These are phyloP conservation scores for Cephus rjabovi DNA, from an alignment of 2,888 invertebrate species.

Conservation along the genomic window DNA sequence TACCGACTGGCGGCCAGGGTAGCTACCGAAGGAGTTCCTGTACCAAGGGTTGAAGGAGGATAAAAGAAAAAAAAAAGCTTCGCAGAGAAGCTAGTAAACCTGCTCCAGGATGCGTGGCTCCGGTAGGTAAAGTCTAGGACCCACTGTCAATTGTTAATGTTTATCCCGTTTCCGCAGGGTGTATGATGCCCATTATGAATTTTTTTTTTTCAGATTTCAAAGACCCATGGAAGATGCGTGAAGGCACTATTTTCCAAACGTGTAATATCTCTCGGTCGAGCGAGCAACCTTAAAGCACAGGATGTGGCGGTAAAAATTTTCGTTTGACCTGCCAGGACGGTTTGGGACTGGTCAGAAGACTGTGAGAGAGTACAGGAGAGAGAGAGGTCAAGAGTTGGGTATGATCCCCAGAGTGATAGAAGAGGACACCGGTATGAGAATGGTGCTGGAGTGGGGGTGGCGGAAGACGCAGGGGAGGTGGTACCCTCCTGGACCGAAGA, in stretches of 20 bases:
- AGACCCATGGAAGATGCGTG: background rate
- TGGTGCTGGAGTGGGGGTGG: background rate
- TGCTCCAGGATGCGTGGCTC: background rate
- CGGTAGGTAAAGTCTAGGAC: background rate
- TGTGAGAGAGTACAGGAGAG: background rate
- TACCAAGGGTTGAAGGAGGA: background rate
- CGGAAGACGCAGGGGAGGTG: background rate
- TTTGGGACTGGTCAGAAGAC: background rate
- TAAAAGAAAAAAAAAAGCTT: background rate
- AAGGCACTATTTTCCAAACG: conserved; percentile 45
- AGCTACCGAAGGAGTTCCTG: background rate
- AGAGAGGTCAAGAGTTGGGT: no score
- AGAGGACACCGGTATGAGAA: no score
- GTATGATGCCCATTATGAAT: background rate
- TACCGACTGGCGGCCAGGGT: background rate
- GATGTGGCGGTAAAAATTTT: conserved; percentile 39
- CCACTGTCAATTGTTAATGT: background rate
- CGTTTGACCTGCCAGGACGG: conserved; percentile 25
- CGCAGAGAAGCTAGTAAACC: background rate
- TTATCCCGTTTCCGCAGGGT: background rate
- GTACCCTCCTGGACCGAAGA: conserved; percentile 17
- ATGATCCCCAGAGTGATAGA: no score
- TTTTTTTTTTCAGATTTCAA: background rate
- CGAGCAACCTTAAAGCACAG: conserved; percentile 46
- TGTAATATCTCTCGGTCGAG: conserved; percentile 54